Evolutionary conservation across 2,113 vertebrate genomes (phyloP).

Genomic region (Struthidea cinerea): DNA sequence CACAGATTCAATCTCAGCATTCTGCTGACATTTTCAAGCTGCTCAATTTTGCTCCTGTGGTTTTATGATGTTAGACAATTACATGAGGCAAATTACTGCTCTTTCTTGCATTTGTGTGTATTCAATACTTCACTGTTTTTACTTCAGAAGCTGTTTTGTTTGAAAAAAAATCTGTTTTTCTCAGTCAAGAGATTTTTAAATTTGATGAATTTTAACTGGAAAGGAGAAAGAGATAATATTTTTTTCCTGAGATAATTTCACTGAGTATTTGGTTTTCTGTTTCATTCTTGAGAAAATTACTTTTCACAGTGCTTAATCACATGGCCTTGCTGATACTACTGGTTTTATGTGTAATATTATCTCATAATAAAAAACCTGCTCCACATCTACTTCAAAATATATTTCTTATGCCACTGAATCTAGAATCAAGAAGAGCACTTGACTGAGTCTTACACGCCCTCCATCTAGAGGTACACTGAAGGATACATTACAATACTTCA

Average conservation of each 20-base stretch:
- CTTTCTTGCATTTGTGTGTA: background rate
- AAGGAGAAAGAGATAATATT: background rate
- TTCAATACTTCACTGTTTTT: background rate
- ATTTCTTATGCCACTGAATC: background rate
- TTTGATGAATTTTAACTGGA: background rate
- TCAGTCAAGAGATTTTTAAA: background rate
- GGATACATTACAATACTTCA: background rate
- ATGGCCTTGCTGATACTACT: background rate
- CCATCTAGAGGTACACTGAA: background rate
- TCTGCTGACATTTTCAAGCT: slow-evolving; percentile 54
- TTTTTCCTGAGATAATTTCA: background rate
- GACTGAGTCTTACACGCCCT: background rate
- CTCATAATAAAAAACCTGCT: background rate
- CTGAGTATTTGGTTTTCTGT: background rate
- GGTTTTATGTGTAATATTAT: background rate
- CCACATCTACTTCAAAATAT: background rate
- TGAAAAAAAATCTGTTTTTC: background rate
- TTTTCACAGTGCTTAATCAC: background rate
- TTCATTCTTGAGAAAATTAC: background rate
- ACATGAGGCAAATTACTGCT: background rate
- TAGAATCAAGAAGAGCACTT: background rate
- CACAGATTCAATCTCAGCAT: slow-evolving; percentile 37
- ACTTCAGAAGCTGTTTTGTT: background rate
- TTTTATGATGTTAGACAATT: slow-evolving; percentile 26
- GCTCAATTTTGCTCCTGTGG: slow-evolving; percentile 36